Evolutionary conservation across 1,140 invertebrate genomes (phyloP).

Genomic region (Epicauta chinensis): DNA sequence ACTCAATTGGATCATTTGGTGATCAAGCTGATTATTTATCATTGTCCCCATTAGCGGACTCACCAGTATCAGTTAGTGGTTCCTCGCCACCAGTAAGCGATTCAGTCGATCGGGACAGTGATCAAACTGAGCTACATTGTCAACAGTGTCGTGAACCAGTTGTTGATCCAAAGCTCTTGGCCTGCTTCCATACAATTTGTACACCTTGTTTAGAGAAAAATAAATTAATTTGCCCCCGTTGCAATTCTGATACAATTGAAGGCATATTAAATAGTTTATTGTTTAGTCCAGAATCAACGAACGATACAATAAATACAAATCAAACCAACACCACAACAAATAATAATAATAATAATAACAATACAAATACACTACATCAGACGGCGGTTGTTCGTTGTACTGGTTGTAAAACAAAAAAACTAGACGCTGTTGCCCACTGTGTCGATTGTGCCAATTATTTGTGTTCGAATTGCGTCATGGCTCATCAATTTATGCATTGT

Average conservation of each 20-base stretch:
- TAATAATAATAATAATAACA: neutral
- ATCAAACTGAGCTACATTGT: conserved; percentile 60
- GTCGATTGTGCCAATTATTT: conserved; percentile 93
- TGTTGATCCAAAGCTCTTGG: conserved; percentile 64
- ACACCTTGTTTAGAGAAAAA: conserved; percentile 74
- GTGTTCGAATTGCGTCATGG: conserved; percentile 94
- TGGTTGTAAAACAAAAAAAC: conserved; percentile 80
- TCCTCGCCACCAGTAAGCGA: conserved; percentile 75
- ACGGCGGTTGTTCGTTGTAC: conserved; percentile 56
- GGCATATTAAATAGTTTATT: conserved; percentile 60
- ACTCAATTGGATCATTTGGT: conserved; percentile 76
- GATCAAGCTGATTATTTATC: conserved; percentile 58
- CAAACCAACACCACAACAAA: too few relatives aligned
- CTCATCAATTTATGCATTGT: conserved; percentile 97
- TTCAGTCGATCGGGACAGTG: conserved; percentile 54
- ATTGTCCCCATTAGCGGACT: conserved; percentile 55
- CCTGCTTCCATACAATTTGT: conserved; percentile 81
- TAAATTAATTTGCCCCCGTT: conserved; percentile 75
- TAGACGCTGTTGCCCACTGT: conserved; percentile 83
- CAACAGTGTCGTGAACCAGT: conserved; percentile 74
- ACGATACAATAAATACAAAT: conserved; percentile 1
- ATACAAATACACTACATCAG: neutral
- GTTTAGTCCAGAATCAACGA: conserved; percentile 50
- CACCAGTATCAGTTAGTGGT: conserved; percentile 72
- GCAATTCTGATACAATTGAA: conserved; percentile 63